Percentiles rank a stretch among this genome's conserved stretches.
These are phyloP conservation scores for Pangasius mekongensis DNA, from an alignment of 2,797 vertebrate genomes.

Conservation along the genomic window DNA sequence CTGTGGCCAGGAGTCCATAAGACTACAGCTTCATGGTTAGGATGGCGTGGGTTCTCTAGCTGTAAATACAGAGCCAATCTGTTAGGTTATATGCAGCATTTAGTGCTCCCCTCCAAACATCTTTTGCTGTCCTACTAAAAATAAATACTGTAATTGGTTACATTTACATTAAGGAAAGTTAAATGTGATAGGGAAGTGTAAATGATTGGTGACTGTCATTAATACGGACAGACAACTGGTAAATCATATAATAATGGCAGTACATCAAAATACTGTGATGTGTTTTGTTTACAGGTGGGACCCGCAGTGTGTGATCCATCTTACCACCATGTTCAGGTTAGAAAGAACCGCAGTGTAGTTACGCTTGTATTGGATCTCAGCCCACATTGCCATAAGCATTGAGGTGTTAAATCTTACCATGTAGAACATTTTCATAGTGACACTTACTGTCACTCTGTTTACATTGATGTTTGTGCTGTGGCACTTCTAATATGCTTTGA, in stretches of 20 bases:
- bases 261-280: not conserved
- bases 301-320: conserved; percentile 83
- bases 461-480: not conserved
- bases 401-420: not conserved
- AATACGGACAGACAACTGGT: not conserved
- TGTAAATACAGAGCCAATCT: not conserved
- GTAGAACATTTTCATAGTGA: not conserved
- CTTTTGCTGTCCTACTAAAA: not conserved
- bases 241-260: not conserved
- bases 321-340: conserved; percentile 97
- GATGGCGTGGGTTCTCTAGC: not conserved
- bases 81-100: not conserved
- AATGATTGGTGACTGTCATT: not conserved
- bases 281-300: conserved; percentile 83
- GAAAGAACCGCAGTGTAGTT: not conserved
- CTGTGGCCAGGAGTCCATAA: not conserved
- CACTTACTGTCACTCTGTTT: not conserved
- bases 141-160: not conserved
- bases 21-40: not conserved
- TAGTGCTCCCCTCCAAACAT: not conserved
- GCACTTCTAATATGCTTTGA: not conserved
- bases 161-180: not conserved
- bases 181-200: not conserved
- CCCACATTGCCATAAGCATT: not conserved
- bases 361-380: not conserved